Evolutionary conservation across 2,888 invertebrate species (phyloP), one percentile per base, ranked within the genome.

Genomic region (Sinodicranocentrus sp.): DNA sequence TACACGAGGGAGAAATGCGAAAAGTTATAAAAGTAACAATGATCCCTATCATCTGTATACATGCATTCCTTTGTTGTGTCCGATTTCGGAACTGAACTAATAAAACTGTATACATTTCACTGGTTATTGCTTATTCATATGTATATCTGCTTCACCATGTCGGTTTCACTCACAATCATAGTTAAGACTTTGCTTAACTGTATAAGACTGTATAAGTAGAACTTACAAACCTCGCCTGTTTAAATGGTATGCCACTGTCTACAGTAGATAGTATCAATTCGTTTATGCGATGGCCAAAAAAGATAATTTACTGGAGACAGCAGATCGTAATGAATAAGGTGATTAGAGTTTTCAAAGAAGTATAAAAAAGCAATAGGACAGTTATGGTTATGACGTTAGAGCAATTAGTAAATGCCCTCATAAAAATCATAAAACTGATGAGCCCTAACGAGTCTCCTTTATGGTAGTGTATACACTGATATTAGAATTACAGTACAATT

Each of bases 401-500:
- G 80, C 84, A 84, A 84, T 84, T 84, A 84, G 84, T 80, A 84
- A 84, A 75, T 84, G 75, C 76, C 71, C 84, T 80, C 75, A 80
- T 84, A 84, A 84, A 84, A 84, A 80, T 80, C 80, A 80, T 80
- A 80, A 80, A 80, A 80, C 80, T 80, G 84, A 84, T 84, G 84
- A 76, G 76, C 43, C 52, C 79, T 84, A 84, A 84, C 84, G 79
- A 84, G 84, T 79, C 59, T 72, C 70, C 48, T 83, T 75, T 71
- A 71, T 48, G 59, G 63, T 48, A 48, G 2, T 52, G 8, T 19
- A 17, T 48, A 48, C 15, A 19, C 8, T 57, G 25, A 23, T 21
- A 57, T 23, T 48, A 15, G 10, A 2, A n/a, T 48, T 48, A n/a
- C 48, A 10, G 33, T n/a, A 48, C n/a, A 48, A 10, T 48, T 48